These are phyloP conservation scores for Diorhabda carinulata DNA, from an alignment of 1,140 invertebrate species.

Conservation along the genomic window DNA sequence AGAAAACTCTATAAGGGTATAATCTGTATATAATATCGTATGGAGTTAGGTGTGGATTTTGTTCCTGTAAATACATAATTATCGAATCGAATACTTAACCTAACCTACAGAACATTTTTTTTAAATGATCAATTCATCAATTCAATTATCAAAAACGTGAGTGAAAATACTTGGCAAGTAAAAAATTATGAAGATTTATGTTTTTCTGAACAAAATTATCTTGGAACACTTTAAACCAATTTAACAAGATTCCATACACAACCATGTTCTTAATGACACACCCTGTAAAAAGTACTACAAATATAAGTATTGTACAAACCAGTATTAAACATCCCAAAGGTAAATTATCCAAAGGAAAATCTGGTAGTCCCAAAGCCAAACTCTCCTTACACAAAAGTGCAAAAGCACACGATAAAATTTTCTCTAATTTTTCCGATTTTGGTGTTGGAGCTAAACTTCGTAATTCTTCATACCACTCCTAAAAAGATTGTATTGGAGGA, in stretches of 20 bases:
- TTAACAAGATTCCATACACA: too few relatives aligned
- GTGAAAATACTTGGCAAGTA: too few relatives aligned
- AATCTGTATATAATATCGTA: conserved; percentile 67
- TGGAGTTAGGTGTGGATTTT: conserved; percentile 60
- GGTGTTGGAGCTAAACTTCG: conserved; percentile 55
- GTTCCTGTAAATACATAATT: conserved; percentile 57
- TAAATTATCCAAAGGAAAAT: conserved; percentile 88
- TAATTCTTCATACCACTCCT: conserved; percentile 48
- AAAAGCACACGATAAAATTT: conserved; percentile 70
- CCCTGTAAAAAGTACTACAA: too few relatives aligned
- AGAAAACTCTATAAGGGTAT: conserved; percentile 79
- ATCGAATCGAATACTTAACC: too few relatives aligned
- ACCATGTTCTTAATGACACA: too few relatives aligned
- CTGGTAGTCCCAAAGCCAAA: conserved; percentile 69
- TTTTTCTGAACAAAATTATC: too few relatives aligned
- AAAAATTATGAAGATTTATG: too few relatives aligned
- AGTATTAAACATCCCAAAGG: conserved; percentile 64
- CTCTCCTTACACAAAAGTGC: conserved; percentile 71
- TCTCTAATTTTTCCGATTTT: conserved; percentile 57
- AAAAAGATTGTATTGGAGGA: conserved; percentile 24
- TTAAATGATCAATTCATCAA: too few relatives aligned
- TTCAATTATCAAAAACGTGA: too few relatives aligned
- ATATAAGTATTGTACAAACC: conserved; percentile 51
- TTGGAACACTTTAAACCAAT: too few relatives aligned
- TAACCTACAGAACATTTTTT: too few relatives aligned